Base-by-base conservation (phyloP, 1,140 invertebrate species). In the Contarinia nasturtii region DNA sequence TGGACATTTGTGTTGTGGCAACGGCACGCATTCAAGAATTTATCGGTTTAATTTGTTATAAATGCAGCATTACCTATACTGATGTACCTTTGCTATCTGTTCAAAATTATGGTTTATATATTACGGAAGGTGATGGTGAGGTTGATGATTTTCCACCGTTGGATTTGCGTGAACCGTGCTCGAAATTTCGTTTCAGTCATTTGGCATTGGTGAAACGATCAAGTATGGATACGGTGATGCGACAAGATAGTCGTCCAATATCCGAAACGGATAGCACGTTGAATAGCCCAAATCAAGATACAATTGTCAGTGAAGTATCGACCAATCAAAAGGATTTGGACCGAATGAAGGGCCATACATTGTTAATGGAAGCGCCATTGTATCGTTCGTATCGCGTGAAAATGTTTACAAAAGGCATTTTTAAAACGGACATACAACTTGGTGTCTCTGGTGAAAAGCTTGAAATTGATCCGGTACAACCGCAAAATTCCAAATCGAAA, bases 81-180 rank as follows among this genome's bases (percentile, higher is more conserved):
- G 72, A 77, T 48, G 64, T 74, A 52, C 56, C 61, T 34, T 60
- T 77, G 12, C 69, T 73, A 52, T 70, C 72, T 42, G 71, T 77
- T 2, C 65, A 70, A 37, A 71, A 78, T 53, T 93, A 89, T 66
- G 84, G 84, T 40, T 67, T 96, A 37, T 89, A 87, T 57, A 90
- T 95, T 56, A 89, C 86, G 15, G 92, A 96, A 69, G 92, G 96
- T 58, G 90, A 94, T 65, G 92, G 92, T n/a, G 91, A 94, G 67
- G 85, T 94, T 34, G 88, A 92, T 64, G 91, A 93, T 54, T 95
- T 97, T 61, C 89, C 91, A 1, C 82, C 81, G 54, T 70, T 97
- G 3, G 90, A 94, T 61, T 73, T 78, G 11, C 75, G 75, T 54
- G 91, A 96, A 67, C 77, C 77, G 15, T 82, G 94, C 51, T 79